Percentiles rank a stretch among this genome's conserved stretches.
Conservation (phyloP, 1,140 invertebrate genomes). For the Lithobius niger region DNA sequence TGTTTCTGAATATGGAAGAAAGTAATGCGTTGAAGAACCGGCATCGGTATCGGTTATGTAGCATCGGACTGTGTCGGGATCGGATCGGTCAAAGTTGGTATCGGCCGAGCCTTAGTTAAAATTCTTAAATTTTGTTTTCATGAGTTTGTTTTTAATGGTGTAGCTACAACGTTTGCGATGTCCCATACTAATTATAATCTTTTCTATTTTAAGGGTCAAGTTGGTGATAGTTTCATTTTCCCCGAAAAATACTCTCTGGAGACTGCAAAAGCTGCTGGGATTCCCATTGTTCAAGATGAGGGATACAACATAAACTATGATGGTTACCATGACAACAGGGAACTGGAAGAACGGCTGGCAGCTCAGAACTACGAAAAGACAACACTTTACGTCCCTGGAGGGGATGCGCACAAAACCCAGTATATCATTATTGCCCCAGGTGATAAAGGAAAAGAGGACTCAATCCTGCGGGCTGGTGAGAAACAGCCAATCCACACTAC, state of each 20-base stretch:
- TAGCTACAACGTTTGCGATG: background rate
- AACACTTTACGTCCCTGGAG: background rate
- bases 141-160: background rate
- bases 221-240: background rate
- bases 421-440: background rate
- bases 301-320: background rate
- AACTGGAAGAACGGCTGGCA: conserved; percentile 3
- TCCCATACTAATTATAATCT: background rate
- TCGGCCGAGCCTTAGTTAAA: too few relatives aligned
- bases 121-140: too few relatives aligned
- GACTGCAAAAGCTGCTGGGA: conserved; percentile 11
- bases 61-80: too few relatives aligned
- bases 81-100: too few relatives aligned
- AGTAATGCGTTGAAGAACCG: too few relatives aligned
- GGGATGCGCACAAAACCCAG: background rate
- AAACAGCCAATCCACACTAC: conserved; percentile 36
- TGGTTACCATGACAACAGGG: background rate
- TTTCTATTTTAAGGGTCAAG: background rate
- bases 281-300: conserved; percentile 9
- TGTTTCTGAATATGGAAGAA: too few relatives aligned
- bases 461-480: background rate
- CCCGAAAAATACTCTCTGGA: conserved; percentile 2
- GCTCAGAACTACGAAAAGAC: background rate
- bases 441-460: background rate
- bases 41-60: too few relatives aligned